Conservation (phyloP, 2,113 vertebrate genomes). For the Tyrannus savana region DNA sequence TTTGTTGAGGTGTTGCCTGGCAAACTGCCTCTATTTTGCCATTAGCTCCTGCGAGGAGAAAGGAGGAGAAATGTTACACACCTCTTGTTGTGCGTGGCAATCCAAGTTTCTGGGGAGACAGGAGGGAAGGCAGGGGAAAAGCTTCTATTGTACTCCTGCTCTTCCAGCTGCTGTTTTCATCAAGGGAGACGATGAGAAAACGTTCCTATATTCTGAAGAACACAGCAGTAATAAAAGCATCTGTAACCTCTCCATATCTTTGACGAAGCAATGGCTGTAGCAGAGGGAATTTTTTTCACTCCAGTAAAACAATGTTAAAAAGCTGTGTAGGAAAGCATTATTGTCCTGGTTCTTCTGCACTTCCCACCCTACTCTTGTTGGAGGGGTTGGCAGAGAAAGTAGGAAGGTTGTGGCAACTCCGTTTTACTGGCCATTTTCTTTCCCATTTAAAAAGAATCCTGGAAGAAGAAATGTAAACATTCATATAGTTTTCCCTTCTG, state of each 20-base stretch:
- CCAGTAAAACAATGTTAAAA: background rate
- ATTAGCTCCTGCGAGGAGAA: background rate
- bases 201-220: background rate
- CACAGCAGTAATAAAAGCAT: background rate
- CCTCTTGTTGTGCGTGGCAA: background rate
- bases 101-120: background rate
- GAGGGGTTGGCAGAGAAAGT: background rate
- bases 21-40: background rate
- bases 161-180: background rate
- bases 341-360: background rate
- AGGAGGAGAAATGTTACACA: background rate
- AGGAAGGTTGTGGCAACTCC: background rate
- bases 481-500: background rate
- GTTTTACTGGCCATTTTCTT: background rate
- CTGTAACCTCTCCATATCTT: background rate
- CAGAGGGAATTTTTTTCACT: background rate
- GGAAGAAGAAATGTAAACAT: background rate
- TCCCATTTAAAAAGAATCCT: background rate
- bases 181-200: background rate
- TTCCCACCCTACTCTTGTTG: background rate
- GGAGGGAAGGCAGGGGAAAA: background rate
- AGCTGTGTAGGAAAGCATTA: background rate
- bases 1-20: background rate
- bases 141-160: background rate
- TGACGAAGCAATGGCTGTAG: background rate